Conservation (phyloP, 2,797 vertebrate genomes). For the Xerus rutilus region DNA sequence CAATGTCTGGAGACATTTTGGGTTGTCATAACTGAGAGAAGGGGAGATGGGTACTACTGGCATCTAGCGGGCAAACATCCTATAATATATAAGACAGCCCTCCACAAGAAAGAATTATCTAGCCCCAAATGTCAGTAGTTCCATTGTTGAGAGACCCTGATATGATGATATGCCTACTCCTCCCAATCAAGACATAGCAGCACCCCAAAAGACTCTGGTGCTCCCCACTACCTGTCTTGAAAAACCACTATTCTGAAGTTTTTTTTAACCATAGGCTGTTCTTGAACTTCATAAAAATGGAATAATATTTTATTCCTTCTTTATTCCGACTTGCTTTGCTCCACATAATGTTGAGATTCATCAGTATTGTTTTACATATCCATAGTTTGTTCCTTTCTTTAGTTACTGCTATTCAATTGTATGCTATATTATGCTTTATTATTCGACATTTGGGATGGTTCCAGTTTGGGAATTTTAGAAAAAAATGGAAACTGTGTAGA, state of each 20-base stretch:
- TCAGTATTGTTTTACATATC: not conserved
- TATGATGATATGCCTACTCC: not conserved
- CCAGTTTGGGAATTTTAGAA: conserved; percentile 48
- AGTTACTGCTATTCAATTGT: not conserved
- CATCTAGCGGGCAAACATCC: not conserved
- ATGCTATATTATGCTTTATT: conserved; percentile 4
- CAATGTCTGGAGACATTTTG: conserved; percentile 10
- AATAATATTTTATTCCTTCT: conserved; percentile 16
- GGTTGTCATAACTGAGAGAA: conserved; percentile 32
- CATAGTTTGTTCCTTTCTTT: conserved; percentile 39
- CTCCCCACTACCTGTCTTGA: not conserved
- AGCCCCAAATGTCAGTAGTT: conserved; percentile 3
- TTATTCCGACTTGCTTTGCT: conserved; percentile 43
- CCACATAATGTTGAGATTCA: conserved; percentile 19
- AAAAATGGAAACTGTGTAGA: conserved; percentile 63
- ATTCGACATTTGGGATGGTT: conserved; percentile 14
- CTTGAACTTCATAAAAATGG: conserved; percentile 22
- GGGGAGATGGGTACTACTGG: not conserved
- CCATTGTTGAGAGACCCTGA: not conserved
- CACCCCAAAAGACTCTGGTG: not conserved
- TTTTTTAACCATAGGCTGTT: conserved; percentile 9
- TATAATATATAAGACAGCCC: not conserved
- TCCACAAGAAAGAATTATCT: conserved; percentile 41
- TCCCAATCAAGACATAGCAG: not conserved
- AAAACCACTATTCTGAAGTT: not conserved